Percentiles rank a stretch among this genome's conserved stretches.
phyloP scores from a whole-genome alignment of 2,797 vertebrate genomes.

The Phyllotis vaccarum region DNA sequence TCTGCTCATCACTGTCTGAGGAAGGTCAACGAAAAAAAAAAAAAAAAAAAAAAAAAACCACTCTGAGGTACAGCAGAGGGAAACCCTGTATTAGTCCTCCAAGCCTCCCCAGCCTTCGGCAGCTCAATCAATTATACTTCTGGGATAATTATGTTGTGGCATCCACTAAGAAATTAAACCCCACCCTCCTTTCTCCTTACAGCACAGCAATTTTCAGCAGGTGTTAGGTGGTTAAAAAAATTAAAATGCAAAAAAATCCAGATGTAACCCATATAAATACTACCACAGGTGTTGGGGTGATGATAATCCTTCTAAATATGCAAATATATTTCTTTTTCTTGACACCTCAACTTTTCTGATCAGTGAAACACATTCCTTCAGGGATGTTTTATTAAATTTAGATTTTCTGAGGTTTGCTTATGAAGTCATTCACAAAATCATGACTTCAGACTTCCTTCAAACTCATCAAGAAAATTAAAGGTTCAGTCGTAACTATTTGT shows the following conservation, averaged over 20 bases:
- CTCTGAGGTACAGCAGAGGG: neutral
- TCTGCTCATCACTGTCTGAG: neutral
- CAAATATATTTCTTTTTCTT: slow-evolving; percentile 68
- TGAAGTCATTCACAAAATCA: slow-evolving; percentile 13
- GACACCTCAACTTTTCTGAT: slow-evolving; percentile 68
- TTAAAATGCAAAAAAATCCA: slow-evolving; percentile 73
- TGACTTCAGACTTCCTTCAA: slow-evolving; percentile 37
- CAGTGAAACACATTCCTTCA: slow-evolving; percentile 44
- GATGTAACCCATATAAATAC: slow-evolving; percentile 73
- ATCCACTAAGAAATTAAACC: slow-evolving; percentile 62
- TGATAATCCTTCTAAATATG: slow-evolving; percentile 64
- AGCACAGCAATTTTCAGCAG: slow-evolving; percentile 71
- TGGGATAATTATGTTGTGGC: slow-evolving; percentile 53
- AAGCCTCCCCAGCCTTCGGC: neutral
- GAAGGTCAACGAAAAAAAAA: neutral
- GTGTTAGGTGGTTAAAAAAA: slow-evolving; percentile 70
- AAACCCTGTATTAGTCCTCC: neutral
- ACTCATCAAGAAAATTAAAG: slow-evolving; percentile 38
- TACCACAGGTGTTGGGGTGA: slow-evolving; percentile 69
- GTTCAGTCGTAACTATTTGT: neutral
- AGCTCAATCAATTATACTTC: slow-evolving; percentile 1
- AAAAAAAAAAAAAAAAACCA: too few relatives aligned
- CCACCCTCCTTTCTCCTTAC: slow-evolving; percentile 64
- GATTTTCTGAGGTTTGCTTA: slow-evolving; percentile 37
- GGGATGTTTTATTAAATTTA: slow-evolving; percentile 54